phyloP scores from a whole-genome alignment of 2,113 vertebrate genomes.

The Trematocara variabile region DNA sequence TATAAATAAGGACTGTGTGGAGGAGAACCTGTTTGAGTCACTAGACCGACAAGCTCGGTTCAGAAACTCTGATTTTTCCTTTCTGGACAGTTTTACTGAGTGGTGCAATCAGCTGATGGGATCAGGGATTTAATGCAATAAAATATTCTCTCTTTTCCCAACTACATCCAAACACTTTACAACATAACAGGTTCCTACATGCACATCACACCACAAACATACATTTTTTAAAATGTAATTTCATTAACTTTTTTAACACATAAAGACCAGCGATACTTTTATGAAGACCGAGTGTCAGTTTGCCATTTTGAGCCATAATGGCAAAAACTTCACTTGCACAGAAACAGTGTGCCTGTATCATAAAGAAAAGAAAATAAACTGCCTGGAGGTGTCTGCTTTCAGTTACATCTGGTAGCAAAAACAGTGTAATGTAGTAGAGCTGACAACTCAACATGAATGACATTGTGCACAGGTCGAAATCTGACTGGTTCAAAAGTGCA shows the following conservation, averaged over 20 bases:
- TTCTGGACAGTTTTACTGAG: neutral
- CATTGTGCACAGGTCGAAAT: neutral
- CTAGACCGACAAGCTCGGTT: neutral
- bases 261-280: neutral
- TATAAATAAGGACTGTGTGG: neutral
- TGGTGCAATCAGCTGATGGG: neutral
- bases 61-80: neutral
- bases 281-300: neutral
- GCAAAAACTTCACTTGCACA: neutral
- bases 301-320: neutral
- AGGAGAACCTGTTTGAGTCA: neutral
- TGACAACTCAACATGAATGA: neutral
- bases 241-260: neutral
- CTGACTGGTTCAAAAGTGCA: neutral
- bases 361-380: neutral
- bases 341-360: neutral
- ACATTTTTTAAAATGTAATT: neutral
- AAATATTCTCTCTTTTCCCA: neutral
- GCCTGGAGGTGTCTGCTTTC: neutral
- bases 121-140: neutral
- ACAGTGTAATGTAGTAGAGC: neutral
- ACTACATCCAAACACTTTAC: neutral
- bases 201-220: neutral
- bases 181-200: neutral
- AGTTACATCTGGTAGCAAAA: neutral